Base-by-base conservation (phyloP, 2,797 vertebrate species). In the Mus minutoides region DNA sequence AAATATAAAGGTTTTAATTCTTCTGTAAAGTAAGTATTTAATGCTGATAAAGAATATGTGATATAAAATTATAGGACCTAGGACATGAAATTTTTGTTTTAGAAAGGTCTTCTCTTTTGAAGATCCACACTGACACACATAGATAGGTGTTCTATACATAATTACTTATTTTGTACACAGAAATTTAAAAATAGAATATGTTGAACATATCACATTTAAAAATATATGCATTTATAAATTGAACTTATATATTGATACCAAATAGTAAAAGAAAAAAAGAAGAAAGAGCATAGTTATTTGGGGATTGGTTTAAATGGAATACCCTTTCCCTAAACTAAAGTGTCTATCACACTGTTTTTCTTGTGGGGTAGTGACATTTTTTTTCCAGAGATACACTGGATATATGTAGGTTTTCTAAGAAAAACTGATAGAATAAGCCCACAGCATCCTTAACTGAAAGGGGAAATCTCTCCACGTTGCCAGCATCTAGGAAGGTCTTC, bases 371-470 rank as follows among this genome's bases (percentile, higher is more conserved):
- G 97, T 97, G 92, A 96, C 97, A 96, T 98, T 98, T 98, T 97
- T 96, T 97, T 64, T 34, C 95, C 95, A 97, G 94, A 97, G 95
- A 96, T 97, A 92, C 80, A 52, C 90, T 97, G 94, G 87, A 94
- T 97, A 94, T 96, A 97, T 94, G 97, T 95, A 95, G 96, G 93
- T 94, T 98, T 97, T 94, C 96, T 98, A 98, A 97, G 93, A 95
- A 93, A 92, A 95, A 95, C 26, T 75, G 78, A 64, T 85, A 56
- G 82, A 97, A 98, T 97, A 97, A 97, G 97, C 95, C 76, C 92
- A 87, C 95, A 96, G 96, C 92, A 95, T 97, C 96, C 96, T 97
- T 98, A 96, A 97, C 96, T 97, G 93, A 98, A 97, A 98, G 98
- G 97, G 96, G 97, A 98, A 98, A 91, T 96, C 92, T 93, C 49